These are phyloP conservation scores for Neosalanx taihuensis DNA, from an alignment of 2,797 vertebrate genomes.

Conservation along the genomic window DNA sequence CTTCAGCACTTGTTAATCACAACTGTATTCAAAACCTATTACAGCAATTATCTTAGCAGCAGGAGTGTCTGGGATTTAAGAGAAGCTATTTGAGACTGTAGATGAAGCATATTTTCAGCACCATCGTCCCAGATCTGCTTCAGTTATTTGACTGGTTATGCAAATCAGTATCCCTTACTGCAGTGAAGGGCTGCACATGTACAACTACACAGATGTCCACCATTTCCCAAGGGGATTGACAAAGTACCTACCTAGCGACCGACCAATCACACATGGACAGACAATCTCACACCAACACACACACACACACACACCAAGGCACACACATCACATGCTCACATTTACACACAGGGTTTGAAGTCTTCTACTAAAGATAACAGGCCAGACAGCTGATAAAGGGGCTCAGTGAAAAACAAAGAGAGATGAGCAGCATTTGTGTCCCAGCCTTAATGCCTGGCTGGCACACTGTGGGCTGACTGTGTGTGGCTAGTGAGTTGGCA, in stretches of 20 bases:
- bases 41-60: slow-evolving; percentile 57
- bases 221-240: not conserved
- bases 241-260: too few relatives aligned
- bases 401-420: slow-evolving; percentile 38
- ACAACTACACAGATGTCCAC: not conserved
- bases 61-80: slow-evolving; percentile 44
- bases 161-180: slow-evolving; percentile 43
- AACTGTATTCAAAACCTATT: slow-evolving; percentile 58
- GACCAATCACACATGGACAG: slow-evolving; percentile 15
- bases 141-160: slow-evolving; percentile 54
- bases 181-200: slow-evolving; percentile 2
- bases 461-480: slow-evolving; percentile 55
- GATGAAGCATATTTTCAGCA: slow-evolving; percentile 55
- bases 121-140: slow-evolving; percentile 49
- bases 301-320: not conserved
- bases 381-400: slow-evolving; percentile 40
- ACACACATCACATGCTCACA: slow-evolving; percentile 14
- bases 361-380: slow-evolving; percentile 40
- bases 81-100: slow-evolving; percentile 40
- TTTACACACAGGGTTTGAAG: slow-evolving; percentile 29
- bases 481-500: slow-evolving; percentile 68
- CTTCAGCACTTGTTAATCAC: slow-evolving; percentile 40
- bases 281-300: not conserved
- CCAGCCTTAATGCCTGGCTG: slow-evolving; percentile 49
- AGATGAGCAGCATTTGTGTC: slow-evolving; percentile 54